These are phyloP conservation scores for Nymphalis io DNA, from an alignment of 1,140 invertebrate species.

Conservation along the genomic window DNA sequence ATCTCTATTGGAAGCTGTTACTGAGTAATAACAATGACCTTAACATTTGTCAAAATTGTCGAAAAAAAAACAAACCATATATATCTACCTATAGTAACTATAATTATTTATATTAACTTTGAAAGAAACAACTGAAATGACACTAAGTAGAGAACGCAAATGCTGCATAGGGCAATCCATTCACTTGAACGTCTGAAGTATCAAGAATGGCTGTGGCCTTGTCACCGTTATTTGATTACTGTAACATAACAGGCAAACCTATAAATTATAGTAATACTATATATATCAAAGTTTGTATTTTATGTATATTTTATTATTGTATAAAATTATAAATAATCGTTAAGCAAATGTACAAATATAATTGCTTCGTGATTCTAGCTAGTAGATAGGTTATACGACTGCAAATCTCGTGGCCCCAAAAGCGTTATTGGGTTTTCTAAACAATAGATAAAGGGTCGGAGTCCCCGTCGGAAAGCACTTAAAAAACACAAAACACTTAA, in stretches of 20 bases:
- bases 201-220: constrained; percentile 42
- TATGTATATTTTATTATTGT: too few species aligned
- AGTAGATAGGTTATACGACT: too few species aligned
- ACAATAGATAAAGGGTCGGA: too few species aligned
- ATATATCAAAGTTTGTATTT: not conserved
- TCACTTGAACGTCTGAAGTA: constrained; percentile 37
- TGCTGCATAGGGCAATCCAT: constrained; percentile 26
- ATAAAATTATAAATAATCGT: not conserved
- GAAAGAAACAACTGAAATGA: constrained; percentile 6
- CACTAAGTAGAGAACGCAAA: constrained; percentile 20
- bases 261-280: constrained; percentile 14
- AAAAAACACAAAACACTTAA: too few species aligned
- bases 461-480: too few species aligned
- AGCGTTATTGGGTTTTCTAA: too few species aligned
- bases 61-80: not conserved
- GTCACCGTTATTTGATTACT: constrained; percentile 48
- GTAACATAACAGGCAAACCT: constrained; percentile 1
- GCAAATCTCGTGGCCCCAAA: too few species aligned
- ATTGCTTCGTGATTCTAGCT: too few species aligned
- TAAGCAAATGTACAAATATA: not conserved
- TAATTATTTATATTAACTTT: not conserved
- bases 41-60: not conserved
- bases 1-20: too few species aligned
- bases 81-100: not conserved
- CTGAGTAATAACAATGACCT: too few species aligned